Conservation (phyloP, 2,113 vertebrate species). For the Zosterops lateralis region DNA sequence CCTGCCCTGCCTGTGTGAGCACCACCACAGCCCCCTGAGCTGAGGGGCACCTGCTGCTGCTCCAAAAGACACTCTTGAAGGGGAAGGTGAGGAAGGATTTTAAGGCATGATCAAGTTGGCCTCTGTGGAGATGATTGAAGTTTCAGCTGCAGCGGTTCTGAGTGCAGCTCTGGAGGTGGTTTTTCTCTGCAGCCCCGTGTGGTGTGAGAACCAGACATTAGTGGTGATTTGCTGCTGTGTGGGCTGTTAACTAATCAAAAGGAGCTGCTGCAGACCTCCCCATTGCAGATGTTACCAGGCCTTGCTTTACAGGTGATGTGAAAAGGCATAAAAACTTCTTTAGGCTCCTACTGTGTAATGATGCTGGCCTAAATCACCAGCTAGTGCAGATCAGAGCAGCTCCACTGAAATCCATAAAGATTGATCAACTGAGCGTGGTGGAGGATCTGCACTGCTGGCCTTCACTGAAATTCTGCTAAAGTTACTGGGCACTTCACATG, state of each 20-base stretch:
- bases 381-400: not conserved
- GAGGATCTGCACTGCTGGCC: not conserved
- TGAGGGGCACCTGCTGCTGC: not conserved
- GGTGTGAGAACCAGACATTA: not conserved
- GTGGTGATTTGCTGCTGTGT: not conserved
- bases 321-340: not conserved
- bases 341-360: not conserved
- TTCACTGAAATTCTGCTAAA: not conserved
- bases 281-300: not conserved
- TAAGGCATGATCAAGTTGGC: not conserved
- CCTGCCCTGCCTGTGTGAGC: not conserved
- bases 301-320: not conserved
- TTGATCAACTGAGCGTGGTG: fast-evolving
- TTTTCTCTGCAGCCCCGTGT: not conserved
- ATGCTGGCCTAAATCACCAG: not conserved
- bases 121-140: not conserved
- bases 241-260: not conserved
- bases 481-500: not conserved
- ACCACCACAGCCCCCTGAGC: fast-evolving
- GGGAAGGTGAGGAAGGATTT: not conserved
- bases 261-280: not conserved
- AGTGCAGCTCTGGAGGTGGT: not conserved
- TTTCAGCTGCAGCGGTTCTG: not conserved
- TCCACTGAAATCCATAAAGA: not conserved
- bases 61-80: not conserved